Evolutionary conservation across 2,797 vertebrate genomes (phyloP).

Genomic region (Jordanella pulchra): DNA sequence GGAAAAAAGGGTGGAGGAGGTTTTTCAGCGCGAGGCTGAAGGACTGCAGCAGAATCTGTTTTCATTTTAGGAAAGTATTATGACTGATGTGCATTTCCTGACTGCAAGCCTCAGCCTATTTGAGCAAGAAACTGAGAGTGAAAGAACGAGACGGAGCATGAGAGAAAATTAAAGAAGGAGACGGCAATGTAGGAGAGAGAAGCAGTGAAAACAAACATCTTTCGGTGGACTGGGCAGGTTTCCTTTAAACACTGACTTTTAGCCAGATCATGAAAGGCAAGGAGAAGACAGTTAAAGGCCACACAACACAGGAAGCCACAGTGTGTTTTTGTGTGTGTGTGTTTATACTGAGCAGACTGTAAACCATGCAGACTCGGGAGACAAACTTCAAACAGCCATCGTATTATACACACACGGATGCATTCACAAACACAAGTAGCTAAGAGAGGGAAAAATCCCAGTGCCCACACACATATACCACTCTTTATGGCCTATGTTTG

Average conservation of each 20-base stretch:
- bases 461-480: slow-evolving; percentile 49
- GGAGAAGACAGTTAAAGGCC: slow-evolving; percentile 63
- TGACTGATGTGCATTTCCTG: slow-evolving; percentile 84
- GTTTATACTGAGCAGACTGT: slow-evolving; percentile 45
- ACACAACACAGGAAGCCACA: slow-evolving; percentile 59
- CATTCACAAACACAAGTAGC: slow-evolving; percentile 38
- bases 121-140: slow-evolving; percentile 60
- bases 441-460: slow-evolving; percentile 48
- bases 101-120: slow-evolving; percentile 72
- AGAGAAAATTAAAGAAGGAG: slow-evolving; percentile 66
- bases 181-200: slow-evolving; percentile 40
- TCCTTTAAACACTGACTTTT: slow-evolving; percentile 65
- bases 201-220: slow-evolving; percentile 60
- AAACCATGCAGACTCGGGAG: slow-evolving; percentile 58
- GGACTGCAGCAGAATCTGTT: slow-evolving; percentile 79
- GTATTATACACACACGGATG: slow-evolving; percentile 48
- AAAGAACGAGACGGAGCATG: slow-evolving; percentile 54
- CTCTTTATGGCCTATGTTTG: slow-evolving; percentile 28
- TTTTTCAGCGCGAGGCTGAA: slow-evolving; percentile 63
- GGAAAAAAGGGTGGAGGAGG: slow-evolving; percentile 59
- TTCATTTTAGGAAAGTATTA: slow-evolving; percentile 84
- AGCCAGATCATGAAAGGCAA: slow-evolving; percentile 72
- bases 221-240: slow-evolving; percentile 70
- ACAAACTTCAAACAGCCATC: slow-evolving; percentile 68
- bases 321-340: slow-evolving; percentile 22